Base-by-base conservation (phyloP, 2,797 vertebrate genomes). In the Myotis findleyi region DNA sequence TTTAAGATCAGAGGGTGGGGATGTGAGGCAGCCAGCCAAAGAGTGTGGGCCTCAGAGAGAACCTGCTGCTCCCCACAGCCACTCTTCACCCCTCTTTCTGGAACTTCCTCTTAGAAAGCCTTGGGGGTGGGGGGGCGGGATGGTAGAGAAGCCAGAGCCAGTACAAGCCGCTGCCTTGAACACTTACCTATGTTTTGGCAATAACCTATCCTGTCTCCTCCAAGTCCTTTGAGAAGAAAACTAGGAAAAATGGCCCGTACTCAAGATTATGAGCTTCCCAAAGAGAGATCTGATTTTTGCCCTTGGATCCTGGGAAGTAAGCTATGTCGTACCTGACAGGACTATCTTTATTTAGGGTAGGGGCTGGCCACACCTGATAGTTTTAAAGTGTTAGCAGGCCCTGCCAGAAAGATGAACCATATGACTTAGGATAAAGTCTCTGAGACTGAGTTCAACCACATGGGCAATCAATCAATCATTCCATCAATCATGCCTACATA, bases 41-140 rank as follows among this genome's bases (percentile, higher is more conserved):
- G 1, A 0, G n/a, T 0, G 23, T 0, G 76, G 16, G 51, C 77
- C 89, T 85, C 80, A 3, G 0, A 2, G 38, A 47, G 75, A 89
- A 20, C 0, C 9, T 23, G n/a, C 59, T 85, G 1, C 21, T 66
- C 57, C 79, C 33, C 80, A 51, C 7, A 13, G 41, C 8, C 47
- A 30, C 62, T 72, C 92, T 10, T n/a, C 36, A 25, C 6, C 21
- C 16, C 8, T n/a, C 6, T 33, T 86, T 81, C 11, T 51, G n/a
- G 20, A 23, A 69, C 11, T 49, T 86, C 66, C 18, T 47, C 44
- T 86, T 33, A 62, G 49, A 44, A 93, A 71, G 25, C 33, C 51
- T 18, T 16, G 30, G 38, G 44, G 6, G 1, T 20, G 7, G 21
- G 8, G 55, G 7, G 21, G 7, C 17, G 20, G 51, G 33, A 17